Evolutionary conservation across 2,888 invertebrate genomes (phyloP).

Genomic region (Luffia ferchaultella): DNA sequence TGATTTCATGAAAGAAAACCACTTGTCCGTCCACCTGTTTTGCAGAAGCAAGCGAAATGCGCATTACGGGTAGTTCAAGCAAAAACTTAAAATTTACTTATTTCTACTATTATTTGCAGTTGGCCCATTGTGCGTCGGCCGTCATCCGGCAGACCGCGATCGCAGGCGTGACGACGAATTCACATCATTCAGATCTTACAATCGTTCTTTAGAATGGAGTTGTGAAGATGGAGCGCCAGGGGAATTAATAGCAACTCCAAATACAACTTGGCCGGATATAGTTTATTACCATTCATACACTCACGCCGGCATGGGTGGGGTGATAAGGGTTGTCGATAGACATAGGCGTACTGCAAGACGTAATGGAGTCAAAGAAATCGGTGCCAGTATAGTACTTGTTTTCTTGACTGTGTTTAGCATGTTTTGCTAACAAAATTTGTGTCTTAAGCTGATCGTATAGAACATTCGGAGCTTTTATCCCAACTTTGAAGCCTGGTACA

Average conservation of each 20-base stretch:
- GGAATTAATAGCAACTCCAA: constrained; percentile 81
- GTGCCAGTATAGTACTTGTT: too few species aligned
- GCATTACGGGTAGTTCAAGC: too few species aligned
- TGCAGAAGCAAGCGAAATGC: too few species aligned
- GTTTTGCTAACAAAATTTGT: too few species aligned
- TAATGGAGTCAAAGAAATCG: background rate
- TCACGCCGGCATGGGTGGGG: constrained; percentile 94
- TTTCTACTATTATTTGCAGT: constrained; percentile 38
- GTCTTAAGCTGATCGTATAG: too few species aligned
- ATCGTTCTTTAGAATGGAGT: constrained; percentile 73
- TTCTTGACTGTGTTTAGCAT: too few species aligned
- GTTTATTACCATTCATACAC: constrained; percentile 95
- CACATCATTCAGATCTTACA: constrained; percentile 82
- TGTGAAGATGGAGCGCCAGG: constrained; percentile 81
- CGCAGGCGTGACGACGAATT: constrained; percentile 81
- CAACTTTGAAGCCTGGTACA: too few species aligned
- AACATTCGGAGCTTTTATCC: too few species aligned
- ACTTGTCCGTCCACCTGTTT: too few species aligned
- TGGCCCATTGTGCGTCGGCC: constrained; percentile 81
- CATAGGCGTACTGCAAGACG: constrained; percentile 42
- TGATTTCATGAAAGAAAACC: too few species aligned
- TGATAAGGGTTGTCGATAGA: constrained; percentile 88
- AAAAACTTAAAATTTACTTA: background rate
- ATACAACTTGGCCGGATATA: constrained; percentile 88
- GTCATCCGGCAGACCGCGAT: constrained; percentile 72